phyloP scores from a whole-genome alignment of 2,113 vertebrate species.

The Neogobius melanostomus region DNA sequence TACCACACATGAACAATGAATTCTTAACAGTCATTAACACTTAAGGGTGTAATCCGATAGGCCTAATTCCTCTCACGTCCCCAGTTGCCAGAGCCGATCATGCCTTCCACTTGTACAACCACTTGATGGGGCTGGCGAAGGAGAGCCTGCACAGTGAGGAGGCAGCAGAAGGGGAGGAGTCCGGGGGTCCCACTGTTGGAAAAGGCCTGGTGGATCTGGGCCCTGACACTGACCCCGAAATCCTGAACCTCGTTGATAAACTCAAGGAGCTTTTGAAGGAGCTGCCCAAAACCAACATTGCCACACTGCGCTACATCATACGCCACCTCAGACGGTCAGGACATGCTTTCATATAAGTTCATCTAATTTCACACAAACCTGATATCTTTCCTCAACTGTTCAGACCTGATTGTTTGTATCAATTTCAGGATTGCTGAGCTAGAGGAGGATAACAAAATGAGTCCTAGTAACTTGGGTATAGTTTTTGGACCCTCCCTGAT shows the following conservation, averaged over 20 bases:
- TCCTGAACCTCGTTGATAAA: constrained; percentile 76
- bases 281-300: constrained; percentile 81
- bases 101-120: constrained; percentile 90
- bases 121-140: constrained; percentile 92
- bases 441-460: constrained; percentile 97
- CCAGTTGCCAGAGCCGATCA: constrained; percentile 92
- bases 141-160: constrained; percentile 82
- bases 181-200: neutral
- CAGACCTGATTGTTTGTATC: neutral
- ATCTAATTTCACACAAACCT: neutral
- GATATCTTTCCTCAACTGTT: no score
- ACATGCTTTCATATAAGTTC: neutral
- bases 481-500: constrained; percentile 95
- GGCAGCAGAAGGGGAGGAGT: constrained; percentile 55
- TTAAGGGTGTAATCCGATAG: neutral
- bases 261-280: constrained; percentile 83
- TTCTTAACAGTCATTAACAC: neutral
- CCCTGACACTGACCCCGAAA: constrained; percentile 71
- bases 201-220: constrained; percentile 78
- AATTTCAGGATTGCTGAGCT: constrained; percentile 86
- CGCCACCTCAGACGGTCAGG: constrained; percentile 87
- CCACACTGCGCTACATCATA: constrained; percentile 84
- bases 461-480: constrained; percentile 90
- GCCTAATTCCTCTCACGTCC: neutral
- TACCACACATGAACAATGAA: neutral